These are phyloP conservation scores for Tautogolabrus adspersus DNA, from an alignment of 2,113 vertebrate species.

Conservation along the genomic window DNA sequence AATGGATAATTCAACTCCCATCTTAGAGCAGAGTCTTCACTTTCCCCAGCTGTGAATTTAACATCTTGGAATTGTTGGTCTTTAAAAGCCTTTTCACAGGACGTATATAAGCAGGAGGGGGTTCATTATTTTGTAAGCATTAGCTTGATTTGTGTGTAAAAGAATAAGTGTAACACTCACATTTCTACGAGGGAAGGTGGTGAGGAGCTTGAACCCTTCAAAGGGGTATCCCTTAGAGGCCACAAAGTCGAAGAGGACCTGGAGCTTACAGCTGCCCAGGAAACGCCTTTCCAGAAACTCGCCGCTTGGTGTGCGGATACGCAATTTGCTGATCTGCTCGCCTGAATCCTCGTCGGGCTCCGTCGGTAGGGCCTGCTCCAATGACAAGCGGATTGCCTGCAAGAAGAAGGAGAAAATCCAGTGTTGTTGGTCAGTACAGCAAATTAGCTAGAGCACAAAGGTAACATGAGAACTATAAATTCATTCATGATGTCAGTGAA, in stretches of 20 bases:
- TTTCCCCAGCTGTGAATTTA: not conserved
- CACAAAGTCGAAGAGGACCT: constrained; percentile 98
- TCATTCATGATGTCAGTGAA: not conserved
- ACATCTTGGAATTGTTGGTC: not conserved
- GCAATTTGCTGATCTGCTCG: constrained; percentile 95
- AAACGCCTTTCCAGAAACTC: constrained; percentile 97
- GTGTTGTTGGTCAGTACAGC: not conserved
- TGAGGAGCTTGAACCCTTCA: constrained; percentile 97
- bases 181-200: constrained; percentile 99
- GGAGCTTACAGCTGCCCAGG: constrained; percentile 94
- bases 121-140: not conserved
- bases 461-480: not conserved
- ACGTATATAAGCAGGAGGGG: too few relatives aligned
- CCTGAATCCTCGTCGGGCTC: constrained; percentile 91
- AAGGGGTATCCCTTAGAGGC: constrained; percentile 98
- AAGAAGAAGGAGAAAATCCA: constrained; percentile 51
- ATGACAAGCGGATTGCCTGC: constrained; percentile 95
- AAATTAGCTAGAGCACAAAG: not conserved
- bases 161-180: constrained; percentile 82
- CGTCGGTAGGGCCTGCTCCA: constrained; percentile 94
- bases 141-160: not conserved
- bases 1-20: not conserved
- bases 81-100: not conserved
- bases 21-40: not conserved
- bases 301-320: constrained; percentile 95